Evolutionary conservation across 2,113 vertebrate species (phyloP).

Genomic region (Diglossa brunneiventris): DNA sequence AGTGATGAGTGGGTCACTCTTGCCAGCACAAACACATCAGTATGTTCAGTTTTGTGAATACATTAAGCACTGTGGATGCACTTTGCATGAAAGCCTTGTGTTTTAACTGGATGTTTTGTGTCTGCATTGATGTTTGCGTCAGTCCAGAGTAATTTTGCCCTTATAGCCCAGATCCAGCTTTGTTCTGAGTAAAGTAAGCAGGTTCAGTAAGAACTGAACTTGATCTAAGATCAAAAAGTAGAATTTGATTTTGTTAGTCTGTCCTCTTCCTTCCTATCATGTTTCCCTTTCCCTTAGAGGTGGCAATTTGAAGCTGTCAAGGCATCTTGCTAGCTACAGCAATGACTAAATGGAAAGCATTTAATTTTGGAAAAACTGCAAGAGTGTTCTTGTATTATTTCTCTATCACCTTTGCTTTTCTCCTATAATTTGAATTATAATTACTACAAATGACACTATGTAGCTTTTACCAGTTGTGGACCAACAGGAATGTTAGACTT

Average conservation of each 20-base stretch:
- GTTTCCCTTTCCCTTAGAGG: not conserved
- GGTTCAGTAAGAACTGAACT: not conserved
- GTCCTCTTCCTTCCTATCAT: not conserved
- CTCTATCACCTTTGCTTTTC: not conserved
- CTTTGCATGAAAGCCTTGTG: not conserved
- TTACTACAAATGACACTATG: not conserved
- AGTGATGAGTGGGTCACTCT: not conserved
- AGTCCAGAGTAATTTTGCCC: not conserved
- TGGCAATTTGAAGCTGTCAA: not conserved
- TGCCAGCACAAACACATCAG: not conserved
- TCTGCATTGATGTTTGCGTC: not conserved
- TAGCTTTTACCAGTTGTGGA: not conserved
- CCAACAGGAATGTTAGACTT: slow-evolving; percentile 20
- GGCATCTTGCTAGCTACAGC: not conserved
- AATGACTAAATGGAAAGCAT: not conserved
- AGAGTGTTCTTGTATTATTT: not conserved
- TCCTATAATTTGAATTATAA: not conserved
- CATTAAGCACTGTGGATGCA: not conserved
- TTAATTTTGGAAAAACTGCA: not conserved
- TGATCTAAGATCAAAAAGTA: not conserved
- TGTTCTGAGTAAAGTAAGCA: not conserved
- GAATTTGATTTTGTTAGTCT: not conserved
- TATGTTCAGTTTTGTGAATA: not conserved
- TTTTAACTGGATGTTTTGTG: not conserved
- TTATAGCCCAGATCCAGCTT: not conserved